Conservation (phyloP, 2,888 invertebrate genomes). For the Caenorhabditis sp. region DNA sequence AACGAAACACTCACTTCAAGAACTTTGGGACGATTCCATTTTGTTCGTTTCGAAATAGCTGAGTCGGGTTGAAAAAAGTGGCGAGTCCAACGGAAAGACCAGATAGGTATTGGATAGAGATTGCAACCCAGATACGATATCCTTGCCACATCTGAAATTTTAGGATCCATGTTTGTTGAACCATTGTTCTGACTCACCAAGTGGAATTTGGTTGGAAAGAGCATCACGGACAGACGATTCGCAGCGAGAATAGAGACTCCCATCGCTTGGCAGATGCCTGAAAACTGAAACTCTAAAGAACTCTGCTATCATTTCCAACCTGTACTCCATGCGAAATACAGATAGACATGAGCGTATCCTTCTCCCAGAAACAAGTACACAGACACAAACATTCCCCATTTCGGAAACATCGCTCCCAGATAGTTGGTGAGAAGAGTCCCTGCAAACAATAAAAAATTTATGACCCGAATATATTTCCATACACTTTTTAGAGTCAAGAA, state of each 20-base stretch:
- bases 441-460: neutral
- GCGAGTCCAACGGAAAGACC: slow-evolving; percentile 44
- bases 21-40: slow-evolving; percentile 59
- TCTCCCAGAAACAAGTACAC: slow-evolving; percentile 51
- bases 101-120: slow-evolving; percentile 47
- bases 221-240: slow-evolving; percentile 55
- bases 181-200: slow-evolving; percentile 9
- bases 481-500: neutral
- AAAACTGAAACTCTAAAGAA: neutral
- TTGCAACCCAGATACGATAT: slow-evolving; percentile 53
- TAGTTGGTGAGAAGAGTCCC: slow-evolving; percentile 58
- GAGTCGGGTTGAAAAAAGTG: slow-evolving; percentile 55
- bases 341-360: slow-evolving; percentile 46
- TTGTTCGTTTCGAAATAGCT: slow-evolving; percentile 49
- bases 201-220: slow-evolving; percentile 52
- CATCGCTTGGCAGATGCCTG: slow-evolving; percentile 58
- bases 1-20: slow-evolving; percentile 27
- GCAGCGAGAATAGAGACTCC: slow-evolving; percentile 49
- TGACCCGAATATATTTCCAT: neutral
- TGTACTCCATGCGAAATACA: slow-evolving; percentile 60
- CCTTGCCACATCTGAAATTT: slow-evolving; percentile 57
- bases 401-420: slow-evolving; percentile 56
- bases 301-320: neutral
- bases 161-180: neutral
- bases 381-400: slow-evolving; percentile 50